phyloP scores from a whole-genome alignment of 1,140 invertebrate genomes.

The Meloidogyne exigua region DNA sequence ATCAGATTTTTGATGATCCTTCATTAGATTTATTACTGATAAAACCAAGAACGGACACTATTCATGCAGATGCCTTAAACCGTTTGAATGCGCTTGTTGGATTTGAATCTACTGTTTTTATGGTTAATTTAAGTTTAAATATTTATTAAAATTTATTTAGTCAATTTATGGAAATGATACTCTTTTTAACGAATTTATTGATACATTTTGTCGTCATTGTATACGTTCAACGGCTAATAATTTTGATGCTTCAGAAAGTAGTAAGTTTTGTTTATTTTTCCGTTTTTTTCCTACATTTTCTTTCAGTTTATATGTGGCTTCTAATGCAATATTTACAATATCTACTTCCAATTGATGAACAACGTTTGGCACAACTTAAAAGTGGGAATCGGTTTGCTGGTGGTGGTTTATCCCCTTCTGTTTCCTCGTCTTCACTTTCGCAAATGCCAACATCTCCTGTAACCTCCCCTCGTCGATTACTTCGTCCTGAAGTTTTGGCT shows the following conservation, averaged over 20 bases:
- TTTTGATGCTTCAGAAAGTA: conserved; percentile 27
- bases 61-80: conserved; percentile 37
- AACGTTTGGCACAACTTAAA: conserved; percentile 24
- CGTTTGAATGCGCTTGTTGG: conserved; percentile 31
- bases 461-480: conserved; percentile 28
- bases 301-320: conserved; percentile 33
- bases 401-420: not conserved
- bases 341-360: conserved; percentile 31
- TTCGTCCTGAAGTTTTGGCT: conserved; percentile 35
- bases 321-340: conserved; percentile 32
- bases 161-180: conserved; percentile 34
- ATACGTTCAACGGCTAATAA: conserved; percentile 20
- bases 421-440: not conserved
- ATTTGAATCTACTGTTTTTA: conserved; percentile 38
- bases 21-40: conserved; percentile 30
- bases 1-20: conserved; percentile 29
- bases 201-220: conserved; percentile 21
- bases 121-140: conserved; percentile 15
- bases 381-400: conserved; percentile 33
- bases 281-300: not conserved
- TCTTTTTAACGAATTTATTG: conserved; percentile 35
- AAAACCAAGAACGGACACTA: conserved; percentile 24
- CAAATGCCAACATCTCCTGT: conserved; percentile 14
- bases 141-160: conserved; percentile 14
- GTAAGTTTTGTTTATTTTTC: not conserved